A percentile compares a stretch with the other conserved stretches of the same genome.
These are phyloP conservation scores for Stramonita haemastoma DNA, from an alignment of 2,888 invertebrate species.

Conservation along the genomic window DNA sequence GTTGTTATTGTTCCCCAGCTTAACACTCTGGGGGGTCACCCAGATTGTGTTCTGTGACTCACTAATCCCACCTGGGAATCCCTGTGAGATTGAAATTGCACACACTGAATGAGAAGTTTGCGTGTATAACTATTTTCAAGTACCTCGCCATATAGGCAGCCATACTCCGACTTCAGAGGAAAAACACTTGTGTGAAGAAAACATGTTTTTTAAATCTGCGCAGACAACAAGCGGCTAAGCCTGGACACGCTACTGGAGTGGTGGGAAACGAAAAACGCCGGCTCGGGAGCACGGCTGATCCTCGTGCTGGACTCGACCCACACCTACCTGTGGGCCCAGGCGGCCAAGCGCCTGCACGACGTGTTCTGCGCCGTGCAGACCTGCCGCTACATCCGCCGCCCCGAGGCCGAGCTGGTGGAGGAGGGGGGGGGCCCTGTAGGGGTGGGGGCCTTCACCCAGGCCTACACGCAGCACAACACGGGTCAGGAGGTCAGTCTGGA, in stretches of 20 bases:
- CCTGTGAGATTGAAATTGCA: too few relatives aligned
- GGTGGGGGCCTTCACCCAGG: slow-evolving; percentile 73
- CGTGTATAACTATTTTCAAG: too few relatives aligned
- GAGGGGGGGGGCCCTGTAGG: slow-evolving; percentile 55
- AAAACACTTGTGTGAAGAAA: too few relatives aligned
- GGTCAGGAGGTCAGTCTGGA: slow-evolving; percentile 59
- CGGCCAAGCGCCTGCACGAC: slow-evolving; percentile 55
- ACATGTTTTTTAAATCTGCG: too few relatives aligned
- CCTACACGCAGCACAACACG: slow-evolving; percentile 72
- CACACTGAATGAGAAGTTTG: too few relatives aligned
- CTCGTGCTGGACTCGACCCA: slow-evolving; percentile 73
- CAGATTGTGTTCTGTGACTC: too few relatives aligned
- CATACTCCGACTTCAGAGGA: too few relatives aligned
- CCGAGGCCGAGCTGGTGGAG: slow-evolving; percentile 33
- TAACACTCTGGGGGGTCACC: too few relatives aligned
- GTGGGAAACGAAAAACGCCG: slow-evolving; percentile 69
- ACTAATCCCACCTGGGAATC: too few relatives aligned
- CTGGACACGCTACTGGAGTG: slow-evolving; percentile 70
- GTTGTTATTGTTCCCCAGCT: too few relatives aligned
- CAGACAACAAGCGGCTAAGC: slow-evolving; percentile 67
- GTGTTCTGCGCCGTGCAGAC: slow-evolving; percentile 74
- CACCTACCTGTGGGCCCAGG: slow-evolving; percentile 72
- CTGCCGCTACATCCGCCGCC: slow-evolving; percentile 56
- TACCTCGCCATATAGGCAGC: too few relatives aligned
- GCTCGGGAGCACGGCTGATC: slow-evolving; percentile 70